Evolutionary conservation across 2,888 invertebrate genomes (phyloP).

Genomic region (Malthinus seriepunctatus): DNA sequence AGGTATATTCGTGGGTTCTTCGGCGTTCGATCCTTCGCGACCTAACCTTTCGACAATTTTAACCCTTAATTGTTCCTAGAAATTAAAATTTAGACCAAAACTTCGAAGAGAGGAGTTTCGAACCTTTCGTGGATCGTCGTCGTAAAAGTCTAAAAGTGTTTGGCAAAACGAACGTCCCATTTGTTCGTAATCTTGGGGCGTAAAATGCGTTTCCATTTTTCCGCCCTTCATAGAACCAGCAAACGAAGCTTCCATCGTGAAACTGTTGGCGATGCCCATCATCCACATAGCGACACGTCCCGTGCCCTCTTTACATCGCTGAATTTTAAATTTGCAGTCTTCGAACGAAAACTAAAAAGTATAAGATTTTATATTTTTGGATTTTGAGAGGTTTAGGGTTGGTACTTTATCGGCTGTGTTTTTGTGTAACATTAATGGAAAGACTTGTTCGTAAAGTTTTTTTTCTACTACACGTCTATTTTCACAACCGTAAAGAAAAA

Average conservation of each 20-base stretch:
- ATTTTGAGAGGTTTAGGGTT: too few species aligned
- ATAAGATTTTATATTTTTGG: too few species aligned
- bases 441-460: slow-evolving; percentile 87
- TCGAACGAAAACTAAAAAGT: slow-evolving; percentile 90
- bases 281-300: slow-evolving; percentile 95
- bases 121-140: slow-evolving; percentile 82
- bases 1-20: slow-evolving; percentile 84
- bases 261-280: slow-evolving; percentile 92
- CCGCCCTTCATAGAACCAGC: slow-evolving; percentile 86
- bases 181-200: slow-evolving; percentile 75
- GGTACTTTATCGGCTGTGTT: slow-evolving; percentile 85
- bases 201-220: slow-evolving; percentile 83
- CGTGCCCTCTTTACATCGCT: slow-evolving; percentile 92
- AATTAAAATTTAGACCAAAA: slow-evolving; percentile 32
- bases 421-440: slow-evolving; percentile 92
- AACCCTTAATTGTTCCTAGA: slow-evolving; percentile 72
- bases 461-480: slow-evolving; percentile 77
- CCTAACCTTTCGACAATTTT: slow-evolving; percentile 80
- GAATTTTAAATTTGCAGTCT: slow-evolving; percentile 91
- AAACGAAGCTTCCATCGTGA: slow-evolving; percentile 94
- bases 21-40: slow-evolving; percentile 85
- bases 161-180: slow-evolving; percentile 91
- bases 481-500: slow-evolving; percentile 96
- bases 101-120: slow-evolving; percentile 17
- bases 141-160: slow-evolving; percentile 89